These are phyloP conservation scores for Crenichthys baileyi DNA, from an alignment of 2,797 vertebrate genomes.

Conservation along the genomic window DNA sequence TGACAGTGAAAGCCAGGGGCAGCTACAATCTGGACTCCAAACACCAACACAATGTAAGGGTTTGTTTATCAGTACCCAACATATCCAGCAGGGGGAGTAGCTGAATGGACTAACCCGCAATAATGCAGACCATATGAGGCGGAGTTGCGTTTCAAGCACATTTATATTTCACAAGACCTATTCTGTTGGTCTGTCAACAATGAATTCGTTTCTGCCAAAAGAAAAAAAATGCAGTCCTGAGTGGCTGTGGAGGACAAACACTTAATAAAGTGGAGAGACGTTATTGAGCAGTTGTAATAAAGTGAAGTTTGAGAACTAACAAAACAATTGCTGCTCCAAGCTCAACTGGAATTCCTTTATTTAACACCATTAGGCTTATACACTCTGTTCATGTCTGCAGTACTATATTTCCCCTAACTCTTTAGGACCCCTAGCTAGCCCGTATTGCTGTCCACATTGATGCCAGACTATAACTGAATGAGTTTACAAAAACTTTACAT, in stretches of 20 bases:
- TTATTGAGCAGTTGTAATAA: background rate
- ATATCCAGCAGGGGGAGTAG: slow-evolving; percentile 41
- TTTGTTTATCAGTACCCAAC: slow-evolving; percentile 21
- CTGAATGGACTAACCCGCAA: slow-evolving; percentile 14
- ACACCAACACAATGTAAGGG: background rate
- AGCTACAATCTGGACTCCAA: background rate
- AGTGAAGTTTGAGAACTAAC: too few species aligned
- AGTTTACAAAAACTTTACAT: too few species aligned
- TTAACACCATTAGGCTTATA: too few species aligned
- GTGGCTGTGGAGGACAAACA: slow-evolving; percentile 14
- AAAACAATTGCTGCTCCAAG: too few species aligned
- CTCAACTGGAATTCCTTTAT: too few species aligned
- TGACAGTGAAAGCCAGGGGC: slow-evolving; percentile 30
- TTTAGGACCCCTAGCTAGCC: too few species aligned
- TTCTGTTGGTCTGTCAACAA: slow-evolving; percentile 30
- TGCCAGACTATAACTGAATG: too few species aligned
- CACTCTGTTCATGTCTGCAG: too few species aligned
- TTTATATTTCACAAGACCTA: slow-evolving; percentile 26
- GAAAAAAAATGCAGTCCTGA: background rate
- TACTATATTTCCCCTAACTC: too few species aligned
- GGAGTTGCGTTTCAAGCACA: slow-evolving; percentile 19
- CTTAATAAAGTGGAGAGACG: background rate
- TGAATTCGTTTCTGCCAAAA: background rate
- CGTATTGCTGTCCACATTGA: too few species aligned
- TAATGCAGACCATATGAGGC: slow-evolving; percentile 39